phyloP scores from a whole-genome alignment of 92 coral and sea anemone species.

The Isaurus tuberculatus region DNA sequence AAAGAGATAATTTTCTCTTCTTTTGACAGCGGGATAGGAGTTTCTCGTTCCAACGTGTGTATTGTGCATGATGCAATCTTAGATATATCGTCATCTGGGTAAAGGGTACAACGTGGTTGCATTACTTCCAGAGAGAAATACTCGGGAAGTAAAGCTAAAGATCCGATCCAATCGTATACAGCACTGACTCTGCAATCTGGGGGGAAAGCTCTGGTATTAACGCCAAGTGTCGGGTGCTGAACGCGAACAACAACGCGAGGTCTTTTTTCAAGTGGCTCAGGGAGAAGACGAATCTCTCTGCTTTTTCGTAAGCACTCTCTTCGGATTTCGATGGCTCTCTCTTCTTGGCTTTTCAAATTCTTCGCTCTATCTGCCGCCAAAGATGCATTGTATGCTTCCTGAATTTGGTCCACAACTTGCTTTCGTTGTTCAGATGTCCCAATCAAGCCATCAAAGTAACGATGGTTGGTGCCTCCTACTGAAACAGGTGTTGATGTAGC shows the following conservation, averaged over 20 bases:
- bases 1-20: conserved; percentile 2
- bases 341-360: background rate
- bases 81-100: conserved; percentile 5
- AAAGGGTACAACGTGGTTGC: background rate
- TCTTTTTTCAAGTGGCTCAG: background rate
- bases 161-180: conserved; percentile 21
- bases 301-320: background rate
- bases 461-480: conserved; percentile 10
- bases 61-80: background rate
- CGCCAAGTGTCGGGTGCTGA: conserved; percentile 20
- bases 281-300: conserved; percentile 14
- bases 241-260: background rate
- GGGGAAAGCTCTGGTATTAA: conserved; percentile 2
- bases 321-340: background rate
- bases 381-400: conserved; percentile 26
- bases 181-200: background rate
- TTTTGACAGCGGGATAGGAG: conserved; percentile 7
- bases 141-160: conserved; percentile 11
- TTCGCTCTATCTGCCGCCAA: conserved; percentile 43
- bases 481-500: conserved; percentile 4
- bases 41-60: conserved; percentile 8
- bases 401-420: conserved; percentile 16
- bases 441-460: conserved; percentile 35
- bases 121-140: background rate
- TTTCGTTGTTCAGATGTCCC: conserved; percentile 36